phyloP scores from a whole-genome alignment of 2,113 vertebrate genomes.

The Oostethus manadensis region DNA sequence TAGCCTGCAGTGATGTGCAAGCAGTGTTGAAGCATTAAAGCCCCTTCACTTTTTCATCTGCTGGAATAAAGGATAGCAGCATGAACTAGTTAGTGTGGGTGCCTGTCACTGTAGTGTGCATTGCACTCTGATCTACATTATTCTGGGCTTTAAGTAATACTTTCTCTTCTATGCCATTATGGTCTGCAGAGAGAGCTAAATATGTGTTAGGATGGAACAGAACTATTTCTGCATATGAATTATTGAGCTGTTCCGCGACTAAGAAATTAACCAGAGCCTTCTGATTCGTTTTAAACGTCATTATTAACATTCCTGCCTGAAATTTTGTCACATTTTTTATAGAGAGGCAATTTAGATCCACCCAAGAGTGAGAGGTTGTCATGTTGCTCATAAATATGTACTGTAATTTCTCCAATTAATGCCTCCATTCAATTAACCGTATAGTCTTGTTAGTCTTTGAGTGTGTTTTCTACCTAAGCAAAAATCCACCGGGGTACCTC shows the following conservation, averaged over 20 bases:
- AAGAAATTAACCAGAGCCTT: slow-evolving; percentile 45
- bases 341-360: not conserved
- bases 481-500: no score
- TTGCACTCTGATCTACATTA: slow-evolving; percentile 58
- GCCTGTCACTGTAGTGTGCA: slow-evolving; percentile 62
- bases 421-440: no score
- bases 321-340: not conserved
- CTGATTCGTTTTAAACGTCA: slow-evolving; percentile 23
- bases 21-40: slow-evolving; percentile 25
- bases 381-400: no score
- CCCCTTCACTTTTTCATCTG: slow-evolving; percentile 39
- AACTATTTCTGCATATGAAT: slow-evolving; percentile 57
- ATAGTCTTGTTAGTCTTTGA: no score
- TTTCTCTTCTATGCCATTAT: slow-evolving; percentile 54
- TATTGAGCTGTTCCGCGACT: slow-evolving; percentile 56
- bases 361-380: no score
- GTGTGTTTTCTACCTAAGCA: no score
- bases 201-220: slow-evolving; percentile 42
- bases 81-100: slow-evolving; percentile 49
- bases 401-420: no score
- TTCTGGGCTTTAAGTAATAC: slow-evolving; percentile 56
- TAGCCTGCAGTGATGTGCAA: slow-evolving; percentile 27
- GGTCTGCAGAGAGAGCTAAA: slow-evolving; percentile 23
- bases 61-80: slow-evolving; percentile 44
- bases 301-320: not conserved